A percentile compares a stretch with the other conserved stretches of the same genome.
Evolutionary conservation across 1,140 invertebrate genomes (phyloP).

Genomic region (Plectus sambesii): DNA sequence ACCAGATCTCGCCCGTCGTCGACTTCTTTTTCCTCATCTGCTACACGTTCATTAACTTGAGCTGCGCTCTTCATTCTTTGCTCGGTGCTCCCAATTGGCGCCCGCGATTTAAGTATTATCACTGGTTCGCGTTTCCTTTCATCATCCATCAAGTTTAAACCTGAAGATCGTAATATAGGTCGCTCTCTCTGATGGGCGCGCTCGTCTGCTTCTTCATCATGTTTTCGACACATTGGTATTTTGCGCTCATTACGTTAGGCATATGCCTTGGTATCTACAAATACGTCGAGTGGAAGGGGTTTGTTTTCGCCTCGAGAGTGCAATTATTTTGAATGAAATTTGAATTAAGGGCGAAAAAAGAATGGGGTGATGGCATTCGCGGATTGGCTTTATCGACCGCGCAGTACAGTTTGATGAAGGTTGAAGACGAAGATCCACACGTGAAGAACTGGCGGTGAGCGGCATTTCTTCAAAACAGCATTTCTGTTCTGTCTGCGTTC

Average conservation of each 20-base stretch:
- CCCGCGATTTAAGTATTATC: slow-evolving; percentile 89
- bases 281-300: slow-evolving; percentile 96
- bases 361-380: slow-evolving; percentile 95
- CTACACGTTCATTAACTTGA: slow-evolving; percentile 94
- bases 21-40: slow-evolving; percentile 86
- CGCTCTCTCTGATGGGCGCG: slow-evolving; percentile 75
- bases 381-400: slow-evolving; percentile 88
- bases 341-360: slow-evolving; percentile 72
- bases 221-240: slow-evolving; percentile 98
- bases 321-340: too few relatives aligned
- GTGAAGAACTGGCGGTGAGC: not conserved
- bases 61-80: slow-evolving; percentile 86
- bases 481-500: too few relatives aligned
- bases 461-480: too few relatives aligned
- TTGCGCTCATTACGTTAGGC: slow-evolving; percentile 80
- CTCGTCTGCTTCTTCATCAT: slow-evolving; percentile 86
- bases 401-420: slow-evolving; percentile 61
- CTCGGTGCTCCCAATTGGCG: slow-evolving; percentile 85
- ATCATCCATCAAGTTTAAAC: not conserved
- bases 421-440: not conserved
- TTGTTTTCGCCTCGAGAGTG: not conserved
- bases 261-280: slow-evolving; percentile 88
- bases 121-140: slow-evolving; percentile 84
- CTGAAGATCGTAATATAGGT: slow-evolving; percentile 50
- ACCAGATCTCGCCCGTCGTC: not conserved